phyloP scores from a whole-genome alignment of 2,888 invertebrate genomes.

The Strigamia maritima region DNA sequence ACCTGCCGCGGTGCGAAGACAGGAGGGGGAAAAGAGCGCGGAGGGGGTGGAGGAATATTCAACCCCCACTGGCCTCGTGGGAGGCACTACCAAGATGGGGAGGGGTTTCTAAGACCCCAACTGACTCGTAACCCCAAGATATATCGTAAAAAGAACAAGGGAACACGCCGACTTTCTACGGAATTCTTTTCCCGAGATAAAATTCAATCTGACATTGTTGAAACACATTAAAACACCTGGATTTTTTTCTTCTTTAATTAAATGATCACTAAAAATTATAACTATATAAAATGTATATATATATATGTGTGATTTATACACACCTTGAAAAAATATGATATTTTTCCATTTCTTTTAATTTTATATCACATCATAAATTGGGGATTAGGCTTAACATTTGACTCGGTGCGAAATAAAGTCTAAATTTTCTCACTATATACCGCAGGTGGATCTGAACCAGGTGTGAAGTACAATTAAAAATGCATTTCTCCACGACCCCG shows the following conservation, averaged over 20 bases:
- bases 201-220: not conserved
- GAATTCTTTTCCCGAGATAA: not conserved
- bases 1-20: slow-evolving; percentile 34
- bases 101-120: slow-evolving; percentile 13
- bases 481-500: not conserved
- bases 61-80: slow-evolving; percentile 34
- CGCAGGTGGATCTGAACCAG: not conserved
- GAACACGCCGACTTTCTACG: not conserved
- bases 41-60: slow-evolving; percentile 11
- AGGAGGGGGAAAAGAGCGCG: slow-evolving; percentile 20
- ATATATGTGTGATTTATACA: not conserved
- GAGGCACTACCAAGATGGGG: slow-evolving; percentile 19
- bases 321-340: not conserved
- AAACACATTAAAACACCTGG: too few species aligned
- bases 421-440: not conserved
- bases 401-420: slow-evolving; percentile 3
- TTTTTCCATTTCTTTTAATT: not conserved
- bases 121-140: slow-evolving; percentile 27
- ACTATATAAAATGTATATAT: not conserved
- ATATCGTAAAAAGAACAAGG: slow-evolving; percentile 32
- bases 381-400: slow-evolving; percentile 22
- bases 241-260: too few species aligned
- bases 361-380: slow-evolving; percentile 4
- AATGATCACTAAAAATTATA: too few species aligned
- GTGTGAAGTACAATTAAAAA: slow-evolving; percentile 30